Percentiles rank a stretch among this genome's conserved stretches.
Conservation (phyloP, 2,113 vertebrate genomes). For the Sceloporus tristichus region DNA sequence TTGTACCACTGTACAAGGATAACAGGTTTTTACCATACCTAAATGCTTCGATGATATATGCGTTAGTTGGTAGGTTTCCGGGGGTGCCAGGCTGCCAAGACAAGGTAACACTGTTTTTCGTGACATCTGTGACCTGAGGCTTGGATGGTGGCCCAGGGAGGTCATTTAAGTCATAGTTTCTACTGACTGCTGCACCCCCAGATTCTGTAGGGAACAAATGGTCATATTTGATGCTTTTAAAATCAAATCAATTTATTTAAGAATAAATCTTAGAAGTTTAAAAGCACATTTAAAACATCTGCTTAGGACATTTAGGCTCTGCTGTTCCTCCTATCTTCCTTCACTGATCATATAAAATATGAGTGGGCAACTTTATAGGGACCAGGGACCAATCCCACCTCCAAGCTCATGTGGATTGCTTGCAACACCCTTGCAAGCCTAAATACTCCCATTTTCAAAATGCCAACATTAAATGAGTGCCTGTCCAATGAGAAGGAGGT, state of each 20-base stretch:
- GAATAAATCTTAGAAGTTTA: constrained; percentile 36
- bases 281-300: constrained; percentile 21
- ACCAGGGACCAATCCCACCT: no score
- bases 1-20: constrained; percentile 5
- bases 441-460: no score
- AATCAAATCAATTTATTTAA: constrained; percentile 33
- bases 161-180: constrained; percentile 89
- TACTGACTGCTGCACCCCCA: constrained; percentile 82
- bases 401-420: no score
- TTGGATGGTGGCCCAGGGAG: constrained; percentile 96
- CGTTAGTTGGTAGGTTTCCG: constrained; percentile 87
- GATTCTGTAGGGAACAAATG: constrained; percentile 81
- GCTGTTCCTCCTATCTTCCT: background rate
- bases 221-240: constrained; percentile 46
- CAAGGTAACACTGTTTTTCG: constrained; percentile 95
- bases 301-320: background rate
- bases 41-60: constrained; percentile 98
- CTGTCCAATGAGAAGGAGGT: no score
- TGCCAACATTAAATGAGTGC: no score
- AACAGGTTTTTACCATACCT: constrained; percentile 81
- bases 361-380: no score
- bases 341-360: no score
- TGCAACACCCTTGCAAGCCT: no score
- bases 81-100: constrained; percentile 92
- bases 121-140: constrained; percentile 97